Conservation (phyloP, 2,797 vertebrate genomes). For the Melopsittacus undulatus region DNA sequence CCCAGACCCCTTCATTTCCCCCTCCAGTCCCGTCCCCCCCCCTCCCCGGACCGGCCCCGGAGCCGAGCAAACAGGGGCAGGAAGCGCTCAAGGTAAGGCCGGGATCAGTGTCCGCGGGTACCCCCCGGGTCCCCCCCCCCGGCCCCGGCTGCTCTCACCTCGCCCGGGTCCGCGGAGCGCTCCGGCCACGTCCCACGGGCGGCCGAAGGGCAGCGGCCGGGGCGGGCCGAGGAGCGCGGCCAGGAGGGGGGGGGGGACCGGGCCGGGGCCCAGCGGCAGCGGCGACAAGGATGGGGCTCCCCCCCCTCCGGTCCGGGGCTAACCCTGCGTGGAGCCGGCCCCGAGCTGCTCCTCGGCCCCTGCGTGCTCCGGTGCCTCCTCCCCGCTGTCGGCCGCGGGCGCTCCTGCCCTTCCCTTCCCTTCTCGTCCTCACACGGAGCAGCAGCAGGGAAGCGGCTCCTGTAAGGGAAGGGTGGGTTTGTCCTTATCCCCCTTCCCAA, state of each 20-base stretch:
- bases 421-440: accelerated
- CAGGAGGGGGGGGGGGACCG: neutral
- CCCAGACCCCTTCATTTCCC: neutral
- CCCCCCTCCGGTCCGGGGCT: too few relatives aligned
- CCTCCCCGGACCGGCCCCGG: too few relatives aligned
- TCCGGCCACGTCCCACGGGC: too few relatives aligned
- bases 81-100: too few relatives aligned
- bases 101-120: too few relatives aligned
- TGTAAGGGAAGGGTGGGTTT: accelerated
- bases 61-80: too few relatives aligned
- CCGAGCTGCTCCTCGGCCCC: neutral
- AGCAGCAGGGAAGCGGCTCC: accelerated
- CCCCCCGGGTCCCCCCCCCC: too few relatives aligned
- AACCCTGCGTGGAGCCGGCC: neutral
- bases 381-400: neutral
- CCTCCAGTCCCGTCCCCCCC: too few relatives aligned
- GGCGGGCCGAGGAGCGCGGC: neutral
- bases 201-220: neutral
- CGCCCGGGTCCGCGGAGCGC: neutral
- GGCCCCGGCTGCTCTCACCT: too few relatives aligned
- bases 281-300: neutral
- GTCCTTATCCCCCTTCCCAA: accelerated
- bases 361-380: neutral
- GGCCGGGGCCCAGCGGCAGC: too few relatives aligned
- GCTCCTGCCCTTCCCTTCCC: neutral